These are phyloP conservation scores for Pardosa pseudoannulata DNA, from an alignment of 2,888 invertebrate genomes.

Conservation along the genomic window DNA sequence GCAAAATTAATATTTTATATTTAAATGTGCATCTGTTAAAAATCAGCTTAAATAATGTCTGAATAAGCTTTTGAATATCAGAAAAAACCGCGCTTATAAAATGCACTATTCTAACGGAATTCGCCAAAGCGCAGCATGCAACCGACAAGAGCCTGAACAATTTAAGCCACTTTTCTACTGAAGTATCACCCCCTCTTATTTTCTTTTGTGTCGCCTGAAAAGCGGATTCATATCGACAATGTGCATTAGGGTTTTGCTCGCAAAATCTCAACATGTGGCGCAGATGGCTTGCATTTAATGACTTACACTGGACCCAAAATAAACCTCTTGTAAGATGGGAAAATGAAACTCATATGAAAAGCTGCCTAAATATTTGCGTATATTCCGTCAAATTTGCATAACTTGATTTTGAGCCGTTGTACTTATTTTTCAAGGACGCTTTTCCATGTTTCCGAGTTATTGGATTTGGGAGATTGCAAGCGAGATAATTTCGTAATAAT, in stretches of 20 bases:
- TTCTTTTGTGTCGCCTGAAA: background rate
- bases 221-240: slow-evolving; percentile 37
- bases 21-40: too few relatives aligned
- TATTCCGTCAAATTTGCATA: background rate
- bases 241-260: slow-evolving; percentile 34
- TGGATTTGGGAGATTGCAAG: background rate
- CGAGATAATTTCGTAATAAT: too few relatives aligned
- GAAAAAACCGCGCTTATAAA: too few relatives aligned
- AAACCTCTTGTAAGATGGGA: slow-evolving; percentile 40
- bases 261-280: slow-evolving; percentile 24
- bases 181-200: background rate
- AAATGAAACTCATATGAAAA: background rate
- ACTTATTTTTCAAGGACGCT: background rate
- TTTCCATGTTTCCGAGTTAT: background rate
- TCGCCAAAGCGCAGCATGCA: too few relatives aligned
- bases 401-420: background rate
- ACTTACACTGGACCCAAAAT: slow-evolving; percentile 38
- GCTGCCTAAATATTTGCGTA: background rate
- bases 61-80: too few relatives aligned
- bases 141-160: too few relatives aligned
- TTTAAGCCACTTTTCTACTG: background rate
- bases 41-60: too few relatives aligned
- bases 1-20: too few relatives aligned
- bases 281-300: slow-evolving; percentile 55
- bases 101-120: too few relatives aligned